These are phyloP conservation scores for Thymelicus sylvestris DNA, from an alignment of 2,888 invertebrate genomes.

Conservation along the genomic window DNA sequence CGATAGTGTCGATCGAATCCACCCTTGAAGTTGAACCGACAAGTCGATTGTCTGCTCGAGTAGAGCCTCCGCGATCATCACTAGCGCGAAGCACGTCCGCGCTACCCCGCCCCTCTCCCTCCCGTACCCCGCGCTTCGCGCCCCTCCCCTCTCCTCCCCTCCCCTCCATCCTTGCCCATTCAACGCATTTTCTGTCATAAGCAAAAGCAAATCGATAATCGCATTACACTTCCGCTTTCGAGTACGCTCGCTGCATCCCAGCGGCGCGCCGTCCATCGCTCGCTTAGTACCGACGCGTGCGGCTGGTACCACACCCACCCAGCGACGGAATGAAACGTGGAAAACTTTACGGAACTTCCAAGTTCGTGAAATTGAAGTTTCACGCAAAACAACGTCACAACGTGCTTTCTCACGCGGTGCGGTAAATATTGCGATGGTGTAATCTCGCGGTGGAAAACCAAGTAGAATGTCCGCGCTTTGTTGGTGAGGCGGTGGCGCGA, in stretches of 20 bases:
- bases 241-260: constrained; percentile 77
- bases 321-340: constrained; percentile 13
- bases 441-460: constrained; percentile 22
- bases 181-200: constrained; percentile 83
- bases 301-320: neutral
- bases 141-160: constrained; percentile 45
- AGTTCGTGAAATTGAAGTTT: constrained; percentile 23
- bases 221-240: constrained; percentile 81
- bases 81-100: constrained; percentile 47
- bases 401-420: constrained; percentile 37
- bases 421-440: constrained; percentile 34
- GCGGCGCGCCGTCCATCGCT: constrained; percentile 62
- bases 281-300: neutral
- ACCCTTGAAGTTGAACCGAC: neutral
- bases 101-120: constrained; percentile 42
- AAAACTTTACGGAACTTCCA: constrained; percentile 6
- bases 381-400: constrained; percentile 30
- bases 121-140: constrained; percentile 42
- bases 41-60: constrained; percentile 16
- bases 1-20: no score
- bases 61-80: constrained; percentile 38
- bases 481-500: neutral
- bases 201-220: constrained; percentile 83
- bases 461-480: constrained; percentile 16
- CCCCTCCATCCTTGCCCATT: constrained; percentile 68